Base-by-base conservation (phyloP, 1,140 invertebrate species). In the Tachypleus tridentatus region DNA sequence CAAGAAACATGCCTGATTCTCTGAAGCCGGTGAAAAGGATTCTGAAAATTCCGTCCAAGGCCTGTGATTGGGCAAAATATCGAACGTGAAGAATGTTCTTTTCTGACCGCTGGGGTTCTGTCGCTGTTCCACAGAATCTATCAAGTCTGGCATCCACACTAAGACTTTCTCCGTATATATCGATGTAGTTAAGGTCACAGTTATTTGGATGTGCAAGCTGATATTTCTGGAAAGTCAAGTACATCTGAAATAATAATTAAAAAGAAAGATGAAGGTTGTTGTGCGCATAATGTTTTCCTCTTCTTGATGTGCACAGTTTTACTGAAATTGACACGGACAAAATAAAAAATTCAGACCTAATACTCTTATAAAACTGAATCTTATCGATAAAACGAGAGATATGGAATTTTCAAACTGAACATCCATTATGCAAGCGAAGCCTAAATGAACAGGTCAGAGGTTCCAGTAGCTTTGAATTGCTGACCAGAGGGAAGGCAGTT, bases 121-220 rank as follows among this genome's bases (percentile, higher is more conserved):
- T 87, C 6, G 87, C 84, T 10, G 86, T 88, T 0, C 88, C 87
- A 73, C 89, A 92, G 53, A 72, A 73, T 51, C 67, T 62, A 5
- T 65, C 65, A 56, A 68, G 65, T 29, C 64, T 62, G 3, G 29
- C 64, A n/a, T 65, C 62, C 78, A 57, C 81, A 77, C 69, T 87
- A 82, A 49, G 86, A 85, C 62, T 80, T 76, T 63, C 83, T 81
- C 5, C 82, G 81, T 74, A 89, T 88, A 92, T 80, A 74, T 91
- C 86, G 56, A 91, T 79, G 73, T 87, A 90, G 76, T 91, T 91
- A 8, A 80, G 81, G n/a, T 87, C 84, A 71, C 89, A 92, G 70
- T 91, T 87, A 74, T 92, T 91, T 3, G 88, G 88, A 70, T 83
- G 84, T 57, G 81, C 80, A 67, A 91, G 76, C 52, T 80, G 76